Base-by-base conservation (phyloP, 2,797 vertebrate genomes). In the Pangasius krempfi region DNA sequence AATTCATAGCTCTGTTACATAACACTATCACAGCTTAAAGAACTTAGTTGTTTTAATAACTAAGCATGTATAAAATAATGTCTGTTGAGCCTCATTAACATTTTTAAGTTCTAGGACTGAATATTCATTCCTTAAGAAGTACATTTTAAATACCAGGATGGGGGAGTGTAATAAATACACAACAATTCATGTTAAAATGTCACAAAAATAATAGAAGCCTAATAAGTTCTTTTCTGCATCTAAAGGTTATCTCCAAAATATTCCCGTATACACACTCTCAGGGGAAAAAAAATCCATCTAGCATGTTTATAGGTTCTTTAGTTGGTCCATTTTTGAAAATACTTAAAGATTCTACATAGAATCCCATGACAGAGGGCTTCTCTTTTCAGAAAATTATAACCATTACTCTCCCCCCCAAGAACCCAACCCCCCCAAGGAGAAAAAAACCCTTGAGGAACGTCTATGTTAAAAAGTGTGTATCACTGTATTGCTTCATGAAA, bases 401-500 rank as follows among this genome's bases (percentile, higher is more conserved):
- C 27, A 18, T 20, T 0, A 50, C 2, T 22, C 5, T 25, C 9
- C 1, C 9, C 4, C 4, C 2, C 1, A 33, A 33, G 33, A 33
- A 33, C 33, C 33, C 33, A 33, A 33, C 13, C 40, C 18, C 40
- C 6, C 62, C 1, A n/a, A 64, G 9, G 22, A 58, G 33, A 12
- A 68, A 72, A 25, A 30, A 27, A 27, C 5, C 44, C 44, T 50
- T 76, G 25, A 7, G 25, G 25, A 76, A 76, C 1, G 16, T 1
- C 10, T 14, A 44, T 44, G 44, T 50, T 27, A 13, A 14, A 54
- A 81, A 80, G 13, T 7, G 12, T n/a, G 25, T 56, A 58, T 58
- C n/a, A 44, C n/a, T 86, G 84, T 20, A 86, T 84, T 85, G 58
- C 81, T 76, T 87, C 66, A 89, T 58, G 18, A 81, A 76, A 30